Evolutionary conservation across 2,113 vertebrate genomes (phyloP).

Genomic region (mouse (Mus musculus)): GRCm39 chr11:60121001-60121500

Average conservation of each 20-base stretch:
- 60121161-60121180: not conserved
- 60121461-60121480: not conserved
- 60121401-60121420: not conserved
- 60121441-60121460: not conserved
- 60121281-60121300: not conserved
- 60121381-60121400: not conserved
- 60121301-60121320: not conserved
- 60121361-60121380: not conserved
- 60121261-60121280: not conserved
- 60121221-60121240: not conserved
- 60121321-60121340: not conserved
- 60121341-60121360: too few relatives aligned
- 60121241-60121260: not conserved
- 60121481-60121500: not conserved
- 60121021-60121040: conserved; percentile 96
- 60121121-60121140: not conserved
- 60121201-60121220: not conserved
- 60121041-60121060: conserved; percentile 98
- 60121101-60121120: not conserved
- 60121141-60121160: not conserved
- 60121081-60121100: not conserved
- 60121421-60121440: not conserved
- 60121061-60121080: conserved; percentile 94
- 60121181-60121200: too few relatives aligned
- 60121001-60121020: conserved; percentile 93